Percentiles rank a stretch among this genome's conserved stretches.
phyloP scores from a whole-genome alignment of 2,888 invertebrate genomes.

The Mystacides longicornis region DNA sequence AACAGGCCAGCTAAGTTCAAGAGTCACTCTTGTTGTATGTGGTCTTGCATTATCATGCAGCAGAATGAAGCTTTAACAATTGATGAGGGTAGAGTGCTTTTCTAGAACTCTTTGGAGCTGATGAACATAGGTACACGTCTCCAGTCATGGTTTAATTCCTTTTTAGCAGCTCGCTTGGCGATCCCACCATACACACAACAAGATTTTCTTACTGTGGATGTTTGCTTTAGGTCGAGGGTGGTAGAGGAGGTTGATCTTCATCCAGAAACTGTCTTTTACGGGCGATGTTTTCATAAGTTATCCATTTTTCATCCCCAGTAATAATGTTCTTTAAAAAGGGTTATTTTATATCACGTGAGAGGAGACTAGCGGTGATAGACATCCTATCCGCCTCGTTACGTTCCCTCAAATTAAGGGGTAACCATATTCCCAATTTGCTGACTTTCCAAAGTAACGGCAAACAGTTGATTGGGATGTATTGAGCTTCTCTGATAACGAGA shows the following conservation, averaged over 20 bases:
- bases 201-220: not conserved
- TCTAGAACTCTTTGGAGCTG: not conserved
- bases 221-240: not conserved
- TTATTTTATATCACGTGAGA: too few species aligned
- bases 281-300: not conserved
- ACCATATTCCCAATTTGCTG: not conserved
- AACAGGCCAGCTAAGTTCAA: not conserved
- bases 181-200: not conserved
- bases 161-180: not conserved
- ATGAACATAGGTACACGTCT: not conserved
- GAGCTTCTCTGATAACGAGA: not conserved
- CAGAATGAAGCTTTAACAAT: not conserved
- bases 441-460: not conserved
- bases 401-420: not conserved
- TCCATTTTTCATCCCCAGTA: not conserved
- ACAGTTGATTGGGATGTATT: not conserved
- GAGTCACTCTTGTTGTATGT: too few species aligned
- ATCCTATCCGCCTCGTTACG: not conserved
- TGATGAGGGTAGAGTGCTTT: not conserved
- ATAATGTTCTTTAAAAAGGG: not conserved
- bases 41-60: not conserved
- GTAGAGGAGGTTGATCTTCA: not conserved
- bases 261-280: not conserved
- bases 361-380: not conserved
- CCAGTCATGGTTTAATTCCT: not conserved